Percentiles rank a stretch among this genome's conserved stretches.
These are phyloP conservation scores for Melipona bicolor DNA, from an alignment of 2,888 invertebrate species.

Conservation along the genomic window DNA sequence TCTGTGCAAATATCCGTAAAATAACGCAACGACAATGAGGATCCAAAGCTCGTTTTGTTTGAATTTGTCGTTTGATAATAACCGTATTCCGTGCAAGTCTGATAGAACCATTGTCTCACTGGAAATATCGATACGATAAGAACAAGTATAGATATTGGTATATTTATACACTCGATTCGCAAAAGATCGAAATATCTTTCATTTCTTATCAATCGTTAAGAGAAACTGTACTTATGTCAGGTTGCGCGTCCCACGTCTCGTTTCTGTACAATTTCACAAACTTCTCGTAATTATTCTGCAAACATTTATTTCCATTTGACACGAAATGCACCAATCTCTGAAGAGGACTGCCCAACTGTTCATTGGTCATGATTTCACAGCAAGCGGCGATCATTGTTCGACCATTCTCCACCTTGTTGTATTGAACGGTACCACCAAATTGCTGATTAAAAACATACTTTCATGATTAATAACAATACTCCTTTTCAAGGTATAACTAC, in stretches of 20 bases:
- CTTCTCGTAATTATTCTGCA: constrained; percentile 59
- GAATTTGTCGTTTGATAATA: constrained; percentile 91
- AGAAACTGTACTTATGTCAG: constrained; percentile 49
- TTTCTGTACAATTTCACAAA: constrained; percentile 58
- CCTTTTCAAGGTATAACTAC: too few relatives aligned
- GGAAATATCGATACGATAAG: constrained; percentile 54
- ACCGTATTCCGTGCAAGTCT: constrained; percentile 94
- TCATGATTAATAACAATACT: neutral
- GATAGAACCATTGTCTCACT: constrained; percentile 92
- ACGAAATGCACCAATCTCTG: constrained; percentile 69
- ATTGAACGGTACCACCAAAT: constrained; percentile 77
- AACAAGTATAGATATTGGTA: neutral
- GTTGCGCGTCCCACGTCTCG: constrained; percentile 56
- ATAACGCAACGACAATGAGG: constrained; percentile 84
- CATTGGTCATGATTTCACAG: constrained; percentile 72
- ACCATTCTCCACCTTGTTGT: constrained; percentile 61
- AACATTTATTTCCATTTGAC: constrained; percentile 42
- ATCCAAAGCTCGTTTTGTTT: constrained; percentile 87
- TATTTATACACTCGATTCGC: neutral
- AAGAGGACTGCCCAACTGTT: constrained; percentile 66
- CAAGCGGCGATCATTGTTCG: constrained; percentile 60
- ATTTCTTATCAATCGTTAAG: neutral
- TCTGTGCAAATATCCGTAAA: constrained; percentile 84
- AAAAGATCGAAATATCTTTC: too few relatives aligned
- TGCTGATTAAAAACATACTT: constrained; percentile 50